Evolutionary conservation across 2,113 vertebrate genomes (phyloP).

Genomic region (Petromus typicus): DNA sequence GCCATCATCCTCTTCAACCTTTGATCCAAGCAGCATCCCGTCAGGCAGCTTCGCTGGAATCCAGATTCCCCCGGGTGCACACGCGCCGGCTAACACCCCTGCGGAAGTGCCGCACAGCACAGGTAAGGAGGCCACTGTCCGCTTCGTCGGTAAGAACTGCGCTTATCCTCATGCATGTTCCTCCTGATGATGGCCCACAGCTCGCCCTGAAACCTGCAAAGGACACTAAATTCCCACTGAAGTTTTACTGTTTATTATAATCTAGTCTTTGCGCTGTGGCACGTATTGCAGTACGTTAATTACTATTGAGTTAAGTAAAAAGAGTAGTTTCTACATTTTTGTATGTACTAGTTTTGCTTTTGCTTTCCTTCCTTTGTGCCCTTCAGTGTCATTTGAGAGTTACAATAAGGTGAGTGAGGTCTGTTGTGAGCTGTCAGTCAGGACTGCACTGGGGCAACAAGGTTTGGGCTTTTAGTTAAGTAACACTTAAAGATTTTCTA

Average conservation of each 20-base stretch:
- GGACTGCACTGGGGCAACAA: not conserved
- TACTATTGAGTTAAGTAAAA: not conserved
- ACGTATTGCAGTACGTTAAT: not conserved
- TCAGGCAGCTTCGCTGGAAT: constrained; percentile 90
- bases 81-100: constrained; percentile 97
- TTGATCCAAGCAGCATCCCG: constrained; percentile 83
- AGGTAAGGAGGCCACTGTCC: constrained; percentile 85
- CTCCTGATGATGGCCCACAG: not conserved
- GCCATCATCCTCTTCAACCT: constrained; percentile 80
- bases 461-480: not conserved
- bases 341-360: not conserved
- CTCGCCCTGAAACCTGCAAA: not conserved
- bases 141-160: not conserved
- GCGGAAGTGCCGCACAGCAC: constrained; percentile 93
- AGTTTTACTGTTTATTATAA: constrained; percentile 2
- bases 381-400: not conserved
- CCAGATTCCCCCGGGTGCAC: constrained; percentile 96
- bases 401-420: not conserved
- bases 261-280: not conserved
- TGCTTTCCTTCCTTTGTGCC: not conserved
- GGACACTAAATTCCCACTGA: not conserved
- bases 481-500: not conserved
- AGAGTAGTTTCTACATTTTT: not conserved
- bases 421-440: not conserved
- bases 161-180: not conserved